Evolutionary conservation across 2,113 vertebrate species (phyloP).

Genomic region (Pterocles gutturalis): DNA sequence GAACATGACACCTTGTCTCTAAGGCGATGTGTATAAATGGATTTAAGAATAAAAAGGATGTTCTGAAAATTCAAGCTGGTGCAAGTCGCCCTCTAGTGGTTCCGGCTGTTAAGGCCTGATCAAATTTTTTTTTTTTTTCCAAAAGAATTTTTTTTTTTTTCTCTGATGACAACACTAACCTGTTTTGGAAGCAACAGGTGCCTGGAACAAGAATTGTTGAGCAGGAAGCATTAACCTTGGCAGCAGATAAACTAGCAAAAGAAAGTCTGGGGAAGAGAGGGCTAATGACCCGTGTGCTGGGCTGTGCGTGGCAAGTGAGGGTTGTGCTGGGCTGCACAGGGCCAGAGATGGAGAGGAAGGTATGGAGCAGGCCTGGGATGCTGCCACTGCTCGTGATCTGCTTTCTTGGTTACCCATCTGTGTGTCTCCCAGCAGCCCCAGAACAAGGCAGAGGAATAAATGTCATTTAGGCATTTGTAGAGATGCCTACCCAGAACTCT

Average conservation of each 20-base stretch:
- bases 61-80: not conserved
- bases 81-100: not conserved
- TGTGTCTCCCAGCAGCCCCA: rapidly evolving
- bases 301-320: rapidly evolving
- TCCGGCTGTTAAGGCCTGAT: not conserved
- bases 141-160: not conserved
- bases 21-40: rapidly evolving
- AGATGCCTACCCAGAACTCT: not conserved
- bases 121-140: not conserved
- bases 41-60: not conserved
- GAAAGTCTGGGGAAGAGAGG: not conserved
- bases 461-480: rapidly evolving
- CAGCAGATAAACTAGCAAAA: not conserved
- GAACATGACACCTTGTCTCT: rapidly evolving
- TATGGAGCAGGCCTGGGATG: not conserved
- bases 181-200: not conserved
- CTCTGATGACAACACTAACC: not conserved
- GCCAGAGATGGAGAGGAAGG: rapidly evolving
- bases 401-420: rapidly evolving
- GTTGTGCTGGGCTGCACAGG: rapidly evolving
- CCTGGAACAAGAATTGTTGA: not conserved
- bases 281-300: rapidly evolving
- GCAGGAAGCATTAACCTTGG: not conserved
- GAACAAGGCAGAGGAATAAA: not conserved
- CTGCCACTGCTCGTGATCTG: rapidly evolving